Evolutionary conservation across 2,888 invertebrate species (phyloP).

Genomic region (Ophioninae sp.): DNA sequence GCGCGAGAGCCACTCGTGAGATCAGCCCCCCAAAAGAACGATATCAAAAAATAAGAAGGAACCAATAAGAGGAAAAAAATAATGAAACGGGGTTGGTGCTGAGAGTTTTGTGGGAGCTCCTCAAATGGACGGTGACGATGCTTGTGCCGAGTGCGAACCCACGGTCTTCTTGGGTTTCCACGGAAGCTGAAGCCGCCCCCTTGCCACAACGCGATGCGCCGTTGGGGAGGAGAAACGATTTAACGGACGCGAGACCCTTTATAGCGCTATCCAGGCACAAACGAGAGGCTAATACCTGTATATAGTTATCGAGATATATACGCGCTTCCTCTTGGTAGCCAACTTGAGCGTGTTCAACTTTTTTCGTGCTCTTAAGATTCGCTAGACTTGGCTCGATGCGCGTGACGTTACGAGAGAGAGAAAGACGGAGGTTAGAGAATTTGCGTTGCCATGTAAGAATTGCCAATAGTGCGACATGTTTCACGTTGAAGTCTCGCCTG

Average conservation of each 20-base stretch:
- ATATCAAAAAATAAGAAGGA: constrained; percentile 33
- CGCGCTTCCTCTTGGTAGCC: constrained; percentile 49
- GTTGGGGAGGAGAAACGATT: constrained; percentile 58
- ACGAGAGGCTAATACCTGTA: constrained; percentile 28
- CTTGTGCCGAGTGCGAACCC: constrained; percentile 46
- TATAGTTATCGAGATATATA: constrained; percentile 20
- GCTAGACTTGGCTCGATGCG: constrained; percentile 28
- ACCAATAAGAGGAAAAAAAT: constrained; percentile 12
- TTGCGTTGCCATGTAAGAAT: constrained; percentile 50
- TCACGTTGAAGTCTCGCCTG: constrained; percentile 27
- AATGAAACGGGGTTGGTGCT: not conserved
- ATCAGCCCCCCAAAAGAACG: constrained; percentile 22
- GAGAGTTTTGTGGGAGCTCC: constrained; percentile 33
- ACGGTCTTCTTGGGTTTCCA: constrained; percentile 44
- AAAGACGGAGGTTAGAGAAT: constrained; percentile 11
- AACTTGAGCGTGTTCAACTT: constrained; percentile 52
- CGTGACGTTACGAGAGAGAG: constrained; percentile 1
- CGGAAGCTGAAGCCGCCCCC: constrained; percentile 51
- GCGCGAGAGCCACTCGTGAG: constrained; percentile 27
- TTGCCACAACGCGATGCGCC: constrained; percentile 11
- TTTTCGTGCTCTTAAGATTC: constrained; percentile 54
- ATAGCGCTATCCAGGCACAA: constrained; percentile 47
- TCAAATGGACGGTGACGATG: constrained; percentile 54
- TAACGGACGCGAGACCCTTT: constrained; percentile 49
- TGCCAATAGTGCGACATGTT: constrained; percentile 34